Conservation (phyloP, 2,113 vertebrate genomes). For the Panurus biarmicus region DNA sequence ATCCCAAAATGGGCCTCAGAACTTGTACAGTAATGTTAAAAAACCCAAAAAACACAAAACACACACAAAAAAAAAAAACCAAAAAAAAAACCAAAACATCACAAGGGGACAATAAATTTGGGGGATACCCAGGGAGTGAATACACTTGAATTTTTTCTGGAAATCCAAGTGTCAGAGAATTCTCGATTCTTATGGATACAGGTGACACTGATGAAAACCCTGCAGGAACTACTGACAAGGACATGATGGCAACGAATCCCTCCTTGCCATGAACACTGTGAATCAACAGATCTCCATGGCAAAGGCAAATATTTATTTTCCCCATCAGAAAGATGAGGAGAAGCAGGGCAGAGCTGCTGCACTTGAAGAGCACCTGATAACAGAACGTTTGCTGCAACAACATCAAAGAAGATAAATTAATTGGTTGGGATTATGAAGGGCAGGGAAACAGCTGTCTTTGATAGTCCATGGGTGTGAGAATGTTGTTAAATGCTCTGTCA, state of each 20-base stretch:
- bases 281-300: background rate
- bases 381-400: background rate
- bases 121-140: background rate
- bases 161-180: background rate
- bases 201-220: background rate
- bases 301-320: background rate
- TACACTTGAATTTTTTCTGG: background rate
- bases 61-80: background rate
- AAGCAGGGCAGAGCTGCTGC: background rate
- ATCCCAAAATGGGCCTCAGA: background rate
- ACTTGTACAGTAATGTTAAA: background rate
- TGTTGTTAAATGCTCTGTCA: background rate
- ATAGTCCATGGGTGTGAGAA: background rate
- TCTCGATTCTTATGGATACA: fast-evolving
- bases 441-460: background rate
- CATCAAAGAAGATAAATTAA: background rate
- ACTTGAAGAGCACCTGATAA: background rate
- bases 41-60: background rate
- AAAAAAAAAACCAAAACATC: background rate
- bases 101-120: background rate
- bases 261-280: background rate
- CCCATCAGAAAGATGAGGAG: background rate
- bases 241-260: background rate
- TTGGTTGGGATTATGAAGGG: background rate
- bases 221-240: background rate